A percentile compares a stretch with the other conserved stretches of the same genome.
phyloP scores from a whole-genome alignment of 2,113 vertebrate genomes.

The Cricetomys ansorgei region DNA sequence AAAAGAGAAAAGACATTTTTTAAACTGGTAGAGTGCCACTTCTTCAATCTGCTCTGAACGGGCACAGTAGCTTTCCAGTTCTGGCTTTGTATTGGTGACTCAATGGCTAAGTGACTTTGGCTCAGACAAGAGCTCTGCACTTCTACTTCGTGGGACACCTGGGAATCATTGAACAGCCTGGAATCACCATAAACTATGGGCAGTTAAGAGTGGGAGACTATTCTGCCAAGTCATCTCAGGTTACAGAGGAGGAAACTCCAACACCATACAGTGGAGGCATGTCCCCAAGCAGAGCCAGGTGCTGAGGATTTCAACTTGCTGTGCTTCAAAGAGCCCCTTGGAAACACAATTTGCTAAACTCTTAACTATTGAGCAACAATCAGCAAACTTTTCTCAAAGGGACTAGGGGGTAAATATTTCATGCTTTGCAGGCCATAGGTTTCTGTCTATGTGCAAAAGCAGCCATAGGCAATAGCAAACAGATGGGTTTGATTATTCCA shows the following conservation, averaged over 20 bases:
- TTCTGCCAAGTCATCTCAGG: neutral
- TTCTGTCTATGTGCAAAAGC: neutral
- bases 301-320: neutral
- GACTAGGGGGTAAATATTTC: neutral
- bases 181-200: neutral
- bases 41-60: neutral
- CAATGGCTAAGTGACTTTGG: neutral
- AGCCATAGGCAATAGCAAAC: neutral
- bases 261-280: neutral
- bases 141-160: neutral
- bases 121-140: neutral
- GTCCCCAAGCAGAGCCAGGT: neutral
- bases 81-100: neutral
- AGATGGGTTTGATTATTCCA: neutral
- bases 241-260: neutral
- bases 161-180: neutral
- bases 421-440: neutral
- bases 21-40: neutral
- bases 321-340: neutral
- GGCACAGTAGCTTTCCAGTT: neutral
- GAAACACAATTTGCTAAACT: constrained; percentile 18
- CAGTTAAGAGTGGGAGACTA: neutral
- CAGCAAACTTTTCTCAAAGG: constrained; percentile 5
- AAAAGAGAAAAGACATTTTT: neutral
- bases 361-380: neutral